phyloP scores from a whole-genome alignment of 2,888 invertebrate genomes.

The Dioctria linearis region DNA sequence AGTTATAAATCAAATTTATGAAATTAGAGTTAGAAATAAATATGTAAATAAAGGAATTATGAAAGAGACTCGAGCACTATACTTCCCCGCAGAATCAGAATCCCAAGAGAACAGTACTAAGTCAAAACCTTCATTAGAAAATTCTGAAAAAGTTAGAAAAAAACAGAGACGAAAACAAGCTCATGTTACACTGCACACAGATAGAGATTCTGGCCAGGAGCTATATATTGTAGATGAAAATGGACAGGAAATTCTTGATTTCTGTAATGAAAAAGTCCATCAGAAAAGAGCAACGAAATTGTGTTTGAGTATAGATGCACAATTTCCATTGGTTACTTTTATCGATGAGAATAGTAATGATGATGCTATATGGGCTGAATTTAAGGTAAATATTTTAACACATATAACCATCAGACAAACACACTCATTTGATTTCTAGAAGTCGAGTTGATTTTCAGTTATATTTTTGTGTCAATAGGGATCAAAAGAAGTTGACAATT shows the following conservation, averaged over 20 bases:
- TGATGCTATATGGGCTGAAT: slow-evolving; percentile 55
- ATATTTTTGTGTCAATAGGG: too few relatives aligned
- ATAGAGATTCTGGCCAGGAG: background rate
- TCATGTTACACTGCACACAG: slow-evolving; percentile 30
- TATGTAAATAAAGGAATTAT: too few relatives aligned
- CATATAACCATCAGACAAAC: too few relatives aligned
- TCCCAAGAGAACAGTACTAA: slow-evolving; percentile 41
- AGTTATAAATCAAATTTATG: too few relatives aligned
- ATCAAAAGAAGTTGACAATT: too few relatives aligned
- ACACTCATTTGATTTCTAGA: too few relatives aligned
- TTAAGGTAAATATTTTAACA: slow-evolving; percentile 43
- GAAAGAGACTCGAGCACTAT: too few relatives aligned
- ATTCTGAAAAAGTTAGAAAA: slow-evolving; percentile 11
- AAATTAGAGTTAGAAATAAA: too few relatives aligned
- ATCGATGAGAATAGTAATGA: slow-evolving; percentile 54
- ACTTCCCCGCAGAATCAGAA: slow-evolving; percentile 58
- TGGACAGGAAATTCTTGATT: background rate
- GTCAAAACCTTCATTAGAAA: background rate
- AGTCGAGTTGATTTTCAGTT: too few relatives aligned
- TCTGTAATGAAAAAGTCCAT: background rate
- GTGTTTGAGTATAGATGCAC: slow-evolving; percentile 9
- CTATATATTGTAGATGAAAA: slow-evolving; percentile 6
- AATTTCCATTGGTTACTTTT: slow-evolving; percentile 38
- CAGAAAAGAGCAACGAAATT: background rate
- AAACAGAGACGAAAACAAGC: slow-evolving; percentile 54